A percentile compares a stretch with the other conserved stretches of the same genome.
These are phyloP conservation scores for Caenorhabditis drosophilae DNA, from an alignment of 2,888 invertebrate species.

Conservation along the genomic window DNA sequence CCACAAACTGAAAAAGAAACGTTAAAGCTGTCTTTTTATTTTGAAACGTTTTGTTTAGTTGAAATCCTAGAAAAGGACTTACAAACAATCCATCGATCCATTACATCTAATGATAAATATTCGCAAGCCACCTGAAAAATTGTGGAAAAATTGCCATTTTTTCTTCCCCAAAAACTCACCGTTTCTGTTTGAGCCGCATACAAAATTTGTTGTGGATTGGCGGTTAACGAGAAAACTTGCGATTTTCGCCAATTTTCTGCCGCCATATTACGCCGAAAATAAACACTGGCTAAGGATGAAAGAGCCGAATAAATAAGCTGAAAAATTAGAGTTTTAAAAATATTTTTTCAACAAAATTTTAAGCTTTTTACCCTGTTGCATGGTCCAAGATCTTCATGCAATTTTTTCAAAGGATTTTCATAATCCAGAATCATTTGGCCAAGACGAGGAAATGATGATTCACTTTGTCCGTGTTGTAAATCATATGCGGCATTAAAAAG, in stretches of 20 bases:
- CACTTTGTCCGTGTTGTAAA: constrained; percentile 83
- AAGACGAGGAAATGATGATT: constrained; percentile 82
- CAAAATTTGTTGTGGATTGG: constrained; percentile 89
- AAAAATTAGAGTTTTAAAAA: constrained; percentile 16
- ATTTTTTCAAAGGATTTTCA: constrained; percentile 89
- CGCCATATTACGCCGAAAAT: constrained; percentile 84
- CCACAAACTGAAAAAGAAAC: constrained; percentile 78
- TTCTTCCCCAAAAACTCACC: constrained; percentile 55
- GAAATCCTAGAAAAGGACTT: constrained; percentile 65
- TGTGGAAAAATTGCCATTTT: background rate
- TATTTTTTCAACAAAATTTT: background rate
- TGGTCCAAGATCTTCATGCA: constrained; percentile 94
- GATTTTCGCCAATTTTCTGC: constrained; percentile 90
- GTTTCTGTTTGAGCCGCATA: constrained; percentile 93
- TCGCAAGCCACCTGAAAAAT: constrained; percentile 85
- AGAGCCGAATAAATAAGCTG: constrained; percentile 82
- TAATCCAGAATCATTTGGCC: constrained; percentile 98
- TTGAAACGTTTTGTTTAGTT: constrained; percentile 3
- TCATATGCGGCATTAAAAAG: constrained; percentile 97
- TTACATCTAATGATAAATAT: constrained; percentile 88
- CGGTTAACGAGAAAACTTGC: constrained; percentile 79
- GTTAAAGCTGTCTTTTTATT: background rate
- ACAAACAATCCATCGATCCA: constrained; percentile 96
- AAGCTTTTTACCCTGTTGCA: constrained; percentile 78
- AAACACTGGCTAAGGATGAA: constrained; percentile 85